A percentile compares a stretch with the other conserved stretches of the same genome.
phyloP scores from a whole-genome alignment of 2,113 vertebrate genomes.

The Odocoileus hemionus region DNA sequence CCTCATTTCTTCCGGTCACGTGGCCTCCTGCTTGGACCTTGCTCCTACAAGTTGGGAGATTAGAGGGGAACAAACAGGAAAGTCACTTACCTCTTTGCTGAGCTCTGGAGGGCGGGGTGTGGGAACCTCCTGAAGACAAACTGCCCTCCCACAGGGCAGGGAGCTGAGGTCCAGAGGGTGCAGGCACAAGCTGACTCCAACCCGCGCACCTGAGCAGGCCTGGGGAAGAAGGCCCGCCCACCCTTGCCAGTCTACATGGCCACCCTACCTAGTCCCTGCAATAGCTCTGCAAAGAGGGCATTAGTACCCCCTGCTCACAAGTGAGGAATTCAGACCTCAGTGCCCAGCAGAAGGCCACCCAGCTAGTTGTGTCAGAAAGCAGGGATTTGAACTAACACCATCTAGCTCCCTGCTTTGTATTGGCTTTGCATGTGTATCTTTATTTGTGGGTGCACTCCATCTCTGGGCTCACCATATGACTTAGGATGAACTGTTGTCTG shows the following conservation, averaged over 20 bases:
- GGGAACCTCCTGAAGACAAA: background rate
- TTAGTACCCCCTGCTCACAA: background rate
- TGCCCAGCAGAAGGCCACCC: background rate
- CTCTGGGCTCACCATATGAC: background rate
- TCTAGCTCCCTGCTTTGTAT: background rate
- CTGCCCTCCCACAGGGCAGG: background rate
- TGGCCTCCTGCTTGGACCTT: fast-evolving
- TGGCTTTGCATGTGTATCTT: background rate
- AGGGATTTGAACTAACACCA: background rate
- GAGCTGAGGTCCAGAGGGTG: fast-evolving
- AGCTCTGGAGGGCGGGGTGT: background rate
- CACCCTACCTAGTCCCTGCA: background rate
- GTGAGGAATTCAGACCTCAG: background rate
- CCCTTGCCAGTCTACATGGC: background rate
- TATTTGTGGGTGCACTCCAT: background rate
- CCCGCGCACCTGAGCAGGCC: background rate
- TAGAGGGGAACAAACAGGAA: background rate
- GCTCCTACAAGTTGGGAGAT: background rate
- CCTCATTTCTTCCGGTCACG: background rate
- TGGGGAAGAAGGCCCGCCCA: fast-evolving
- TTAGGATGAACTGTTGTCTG: background rate
- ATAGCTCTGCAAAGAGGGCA: background rate
- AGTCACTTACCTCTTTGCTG: background rate
- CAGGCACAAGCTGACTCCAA: background rate
- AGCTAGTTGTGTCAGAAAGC: background rate